Evolutionary conservation across 2,888 invertebrate species (phyloP).

Genomic region (Papilio gigon): DNA sequence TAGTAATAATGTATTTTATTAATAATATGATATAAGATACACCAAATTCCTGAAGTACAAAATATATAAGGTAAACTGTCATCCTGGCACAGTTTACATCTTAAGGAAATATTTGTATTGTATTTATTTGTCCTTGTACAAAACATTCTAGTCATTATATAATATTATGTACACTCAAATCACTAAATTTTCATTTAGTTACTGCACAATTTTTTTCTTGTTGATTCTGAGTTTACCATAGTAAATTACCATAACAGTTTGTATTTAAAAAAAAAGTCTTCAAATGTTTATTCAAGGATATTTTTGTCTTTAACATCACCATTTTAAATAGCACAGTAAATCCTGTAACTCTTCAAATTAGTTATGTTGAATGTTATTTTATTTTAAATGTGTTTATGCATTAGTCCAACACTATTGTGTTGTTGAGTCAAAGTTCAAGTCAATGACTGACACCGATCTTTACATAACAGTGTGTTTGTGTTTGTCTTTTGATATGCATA

Average conservation of each 20-base stretch:
- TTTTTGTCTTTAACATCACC: too few relatives aligned
- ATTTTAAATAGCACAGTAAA: too few relatives aligned
- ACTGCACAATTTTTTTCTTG: too few relatives aligned
- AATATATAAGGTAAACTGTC: not conserved
- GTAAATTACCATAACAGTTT: too few relatives aligned
- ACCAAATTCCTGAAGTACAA: too few relatives aligned
- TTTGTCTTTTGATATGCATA: not conserved
- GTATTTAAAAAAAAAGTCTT: too few relatives aligned
- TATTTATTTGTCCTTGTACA: not conserved
- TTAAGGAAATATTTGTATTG: conserved; percentile 13
- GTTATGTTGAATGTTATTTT: not conserved
- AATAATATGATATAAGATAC: too few relatives aligned
- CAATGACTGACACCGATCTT: conserved; percentile 19
- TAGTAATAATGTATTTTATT: too few relatives aligned
- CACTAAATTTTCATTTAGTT: too few relatives aligned
- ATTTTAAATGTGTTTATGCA: not conserved
- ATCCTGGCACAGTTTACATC: not conserved
- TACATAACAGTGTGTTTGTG: not conserved
- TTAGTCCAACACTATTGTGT: conserved; percentile 1
- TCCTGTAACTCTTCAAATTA: not conserved
- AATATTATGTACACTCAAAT: not conserved
- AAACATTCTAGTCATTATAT: not conserved
- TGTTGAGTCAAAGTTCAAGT: conserved; percentile 9
- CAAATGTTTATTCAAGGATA: too few relatives aligned
- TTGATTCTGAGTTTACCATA: too few relatives aligned